These are phyloP conservation scores for Heliocidaris erythrogramma DNA, from an alignment of 35 echinoderm and acorn worm genomes.

Conservation along the genomic window DNA sequence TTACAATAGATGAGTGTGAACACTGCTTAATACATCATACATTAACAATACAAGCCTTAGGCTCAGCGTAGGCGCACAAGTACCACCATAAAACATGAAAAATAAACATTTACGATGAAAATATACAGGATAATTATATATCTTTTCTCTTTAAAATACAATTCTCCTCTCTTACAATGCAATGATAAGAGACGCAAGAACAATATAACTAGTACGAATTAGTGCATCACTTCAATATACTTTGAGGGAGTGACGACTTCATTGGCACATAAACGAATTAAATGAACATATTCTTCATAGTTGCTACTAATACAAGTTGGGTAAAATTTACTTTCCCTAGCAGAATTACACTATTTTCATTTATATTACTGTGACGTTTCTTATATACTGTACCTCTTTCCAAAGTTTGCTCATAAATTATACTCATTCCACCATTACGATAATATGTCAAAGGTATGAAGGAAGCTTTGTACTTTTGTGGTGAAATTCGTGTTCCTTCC, in stretches of 20 bases:
- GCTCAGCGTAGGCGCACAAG: background rate
- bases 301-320: background rate
- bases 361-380: too few relatives aligned
- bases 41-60: constrained; percentile 30
- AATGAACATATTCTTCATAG: background rate
- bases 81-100: background rate
- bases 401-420: too few relatives aligned
- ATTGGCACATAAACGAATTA: background rate
- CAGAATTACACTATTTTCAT: too few relatives aligned
- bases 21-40: background rate
- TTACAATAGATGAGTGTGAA: background rate
- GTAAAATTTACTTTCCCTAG: too few relatives aligned
- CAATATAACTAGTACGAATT: background rate
- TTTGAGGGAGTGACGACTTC: background rate
- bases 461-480: too few relatives aligned
- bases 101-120: constrained; percentile 34
- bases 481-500: too few relatives aligned
- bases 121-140: constrained; percentile 9
- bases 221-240: background rate
- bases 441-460: too few relatives aligned
- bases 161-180: background rate
- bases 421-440: too few relatives aligned
- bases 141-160: constrained; percentile 20
- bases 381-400: too few relatives aligned
- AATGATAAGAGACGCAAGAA: background rate